phyloP scores from a whole-genome alignment of 1,140 invertebrate genomes.

The Sinella curviseta region DNA sequence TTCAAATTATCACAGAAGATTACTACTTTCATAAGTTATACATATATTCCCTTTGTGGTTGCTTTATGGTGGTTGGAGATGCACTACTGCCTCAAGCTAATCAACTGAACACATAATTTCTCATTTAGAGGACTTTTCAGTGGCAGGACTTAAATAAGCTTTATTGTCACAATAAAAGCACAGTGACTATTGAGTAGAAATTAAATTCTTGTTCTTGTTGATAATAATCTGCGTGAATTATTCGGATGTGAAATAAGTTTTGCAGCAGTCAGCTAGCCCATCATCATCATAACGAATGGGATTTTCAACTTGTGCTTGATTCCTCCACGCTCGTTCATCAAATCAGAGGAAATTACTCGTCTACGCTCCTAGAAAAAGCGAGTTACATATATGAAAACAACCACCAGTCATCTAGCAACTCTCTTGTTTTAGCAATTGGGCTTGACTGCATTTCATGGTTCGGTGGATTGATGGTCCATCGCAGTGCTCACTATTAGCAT shows the following conservation, averaged over 20 bases:
- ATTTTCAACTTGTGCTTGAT: too few species aligned
- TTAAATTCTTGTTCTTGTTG: background rate
- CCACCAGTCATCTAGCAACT: background rate
- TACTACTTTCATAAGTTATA: too few species aligned
- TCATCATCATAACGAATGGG: too few species aligned
- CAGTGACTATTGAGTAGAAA: background rate
- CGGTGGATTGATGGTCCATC: background rate
- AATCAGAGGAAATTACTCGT: background rate
- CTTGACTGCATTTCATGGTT: background rate
- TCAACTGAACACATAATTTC: constrained; percentile 18
- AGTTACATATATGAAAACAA: too few species aligned
- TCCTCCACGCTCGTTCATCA: background rate
- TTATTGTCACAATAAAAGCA: background rate
- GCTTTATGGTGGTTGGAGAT: background rate
- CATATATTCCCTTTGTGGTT: too few species aligned
- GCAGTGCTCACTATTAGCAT: background rate
- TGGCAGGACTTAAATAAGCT: background rate
- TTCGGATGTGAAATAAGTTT: too few species aligned
- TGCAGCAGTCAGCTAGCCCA: too few species aligned
- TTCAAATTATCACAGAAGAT: too few species aligned
- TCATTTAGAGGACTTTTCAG: background rate
- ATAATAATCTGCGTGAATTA: too few species aligned
- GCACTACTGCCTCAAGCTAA: background rate
- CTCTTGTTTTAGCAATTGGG: background rate
- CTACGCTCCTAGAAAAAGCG: background rate